Percentiles rank a stretch among this genome's conserved stretches.
These are phyloP conservation scores for Eubucco bourcierii DNA, from an alignment of 2,113 vertebrate species.

Conservation along the genomic window DNA sequence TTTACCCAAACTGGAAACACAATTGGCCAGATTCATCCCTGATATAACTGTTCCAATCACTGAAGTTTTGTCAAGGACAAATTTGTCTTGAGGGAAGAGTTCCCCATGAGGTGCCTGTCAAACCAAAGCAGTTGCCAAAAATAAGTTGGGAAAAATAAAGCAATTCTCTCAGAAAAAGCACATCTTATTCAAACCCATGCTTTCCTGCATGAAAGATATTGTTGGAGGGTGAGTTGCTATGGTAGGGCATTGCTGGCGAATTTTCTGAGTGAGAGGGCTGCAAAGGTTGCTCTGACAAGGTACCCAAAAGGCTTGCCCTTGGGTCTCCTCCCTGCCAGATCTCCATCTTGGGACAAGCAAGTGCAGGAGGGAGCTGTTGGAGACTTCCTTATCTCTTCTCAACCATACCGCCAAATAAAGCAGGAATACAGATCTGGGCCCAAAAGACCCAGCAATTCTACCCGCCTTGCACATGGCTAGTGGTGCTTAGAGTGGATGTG, in stretches of 20 bases:
- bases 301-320: not conserved
- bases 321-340: accelerated
- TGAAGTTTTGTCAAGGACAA: slow-evolving; percentile 10
- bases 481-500: not conserved
- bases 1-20: slow-evolving; percentile 8
- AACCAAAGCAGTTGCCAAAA: not conserved
- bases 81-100: not conserved
- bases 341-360: not conserved
- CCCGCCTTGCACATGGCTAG: not conserved
- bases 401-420: not conserved
- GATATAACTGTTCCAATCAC: not conserved
- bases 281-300: not conserved
- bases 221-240: not conserved
- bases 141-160: not conserved
- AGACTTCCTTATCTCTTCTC: not conserved
- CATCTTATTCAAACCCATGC: not conserved
- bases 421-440: not conserved
- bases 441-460: not conserved
- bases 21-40: not conserved
- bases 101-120: not conserved
- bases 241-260: not conserved
- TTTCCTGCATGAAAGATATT: not conserved
- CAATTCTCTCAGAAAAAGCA: not conserved
- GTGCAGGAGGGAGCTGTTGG: not conserved
- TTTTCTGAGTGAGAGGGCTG: not conserved